Evolutionary conservation across 2,113 vertebrate genomes (phyloP).

Genomic region (Ploceus nigricollis): DNA sequence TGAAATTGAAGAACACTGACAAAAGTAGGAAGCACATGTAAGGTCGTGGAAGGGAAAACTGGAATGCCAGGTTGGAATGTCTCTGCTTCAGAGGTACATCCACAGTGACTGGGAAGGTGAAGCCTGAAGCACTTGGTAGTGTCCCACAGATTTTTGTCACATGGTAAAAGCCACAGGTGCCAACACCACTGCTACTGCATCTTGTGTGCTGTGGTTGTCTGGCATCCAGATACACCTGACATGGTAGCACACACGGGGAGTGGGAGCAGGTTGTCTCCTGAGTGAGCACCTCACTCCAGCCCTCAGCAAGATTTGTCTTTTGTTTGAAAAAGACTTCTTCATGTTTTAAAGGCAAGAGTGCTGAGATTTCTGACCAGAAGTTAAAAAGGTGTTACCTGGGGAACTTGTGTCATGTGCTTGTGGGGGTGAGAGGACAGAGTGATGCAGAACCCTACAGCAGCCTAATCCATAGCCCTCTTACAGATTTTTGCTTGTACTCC

Average conservation of each 20-base stretch:
- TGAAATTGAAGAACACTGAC: background rate
- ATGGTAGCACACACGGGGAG: accelerated
- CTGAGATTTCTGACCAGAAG: background rate
- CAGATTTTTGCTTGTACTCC: background rate
- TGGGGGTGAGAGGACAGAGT: background rate
- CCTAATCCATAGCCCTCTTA: background rate
- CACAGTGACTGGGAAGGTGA: background rate
- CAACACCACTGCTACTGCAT: background rate
- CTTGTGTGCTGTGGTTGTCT: background rate
- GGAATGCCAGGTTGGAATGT: background rate
- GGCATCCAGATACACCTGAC: background rate
- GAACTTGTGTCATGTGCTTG: background rate
- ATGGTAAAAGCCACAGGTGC: background rate
- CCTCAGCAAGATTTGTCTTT: background rate
- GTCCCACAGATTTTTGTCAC: background rate
- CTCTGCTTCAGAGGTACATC: background rate
- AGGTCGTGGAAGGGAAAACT: background rate
- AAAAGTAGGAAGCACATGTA: background rate
- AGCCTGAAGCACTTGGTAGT: background rate
- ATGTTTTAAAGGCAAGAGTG: background rate
- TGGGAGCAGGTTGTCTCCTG: background rate
- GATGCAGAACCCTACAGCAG: background rate
- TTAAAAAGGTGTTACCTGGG: background rate
- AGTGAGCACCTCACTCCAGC: background rate
- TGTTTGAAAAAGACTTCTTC: background rate